A percentile compares a stretch with the other conserved stretches of the same genome.
These are phyloP conservation scores for Montipora sp. DNA, from an alignment of 64 coral and sea anemone genomes.

Conservation along the genomic window DNA sequence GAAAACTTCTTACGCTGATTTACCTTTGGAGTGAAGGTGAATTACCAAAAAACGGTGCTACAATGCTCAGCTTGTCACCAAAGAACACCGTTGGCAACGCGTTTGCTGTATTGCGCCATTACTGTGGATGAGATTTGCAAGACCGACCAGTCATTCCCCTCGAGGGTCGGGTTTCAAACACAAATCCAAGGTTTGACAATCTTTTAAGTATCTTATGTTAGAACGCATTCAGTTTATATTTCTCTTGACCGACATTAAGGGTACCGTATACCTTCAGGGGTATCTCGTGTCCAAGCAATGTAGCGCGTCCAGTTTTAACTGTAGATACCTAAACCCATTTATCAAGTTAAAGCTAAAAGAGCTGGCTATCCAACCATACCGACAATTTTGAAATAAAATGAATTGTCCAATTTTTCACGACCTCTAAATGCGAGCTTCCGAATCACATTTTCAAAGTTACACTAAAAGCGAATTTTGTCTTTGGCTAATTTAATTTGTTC, in stretches of 20 bases:
- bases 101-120: neutral
- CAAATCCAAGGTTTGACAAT: slow-evolving; percentile 23
- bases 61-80: slow-evolving; percentile 10
- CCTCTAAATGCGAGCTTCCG: neutral
- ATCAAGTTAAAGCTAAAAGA: neutral
- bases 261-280: neutral
- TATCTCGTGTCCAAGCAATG: neutral
- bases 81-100: slow-evolving; percentile 41
- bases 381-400: neutral
- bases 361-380: neutral
- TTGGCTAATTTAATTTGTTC: too few relatives aligned
- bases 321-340: neutral
- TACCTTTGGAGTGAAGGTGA: slow-evolving; percentile 44
- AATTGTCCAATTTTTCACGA: neutral
- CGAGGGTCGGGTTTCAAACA: slow-evolving; percentile 36
- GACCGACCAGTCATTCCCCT: slow-evolving; percentile 10
- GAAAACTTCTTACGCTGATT: slow-evolving; percentile 10
- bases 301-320: neutral
- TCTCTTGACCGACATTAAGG: neutral
- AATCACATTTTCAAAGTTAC: neutral
- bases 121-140: slow-evolving; percentile 12
- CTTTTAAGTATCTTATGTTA: neutral
- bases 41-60: neutral
- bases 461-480: too few relatives aligned
- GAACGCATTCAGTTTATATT: neutral